Base-by-base conservation (phyloP, 2,797 vertebrate genomes). In the Enteromius anoplus region DNA sequence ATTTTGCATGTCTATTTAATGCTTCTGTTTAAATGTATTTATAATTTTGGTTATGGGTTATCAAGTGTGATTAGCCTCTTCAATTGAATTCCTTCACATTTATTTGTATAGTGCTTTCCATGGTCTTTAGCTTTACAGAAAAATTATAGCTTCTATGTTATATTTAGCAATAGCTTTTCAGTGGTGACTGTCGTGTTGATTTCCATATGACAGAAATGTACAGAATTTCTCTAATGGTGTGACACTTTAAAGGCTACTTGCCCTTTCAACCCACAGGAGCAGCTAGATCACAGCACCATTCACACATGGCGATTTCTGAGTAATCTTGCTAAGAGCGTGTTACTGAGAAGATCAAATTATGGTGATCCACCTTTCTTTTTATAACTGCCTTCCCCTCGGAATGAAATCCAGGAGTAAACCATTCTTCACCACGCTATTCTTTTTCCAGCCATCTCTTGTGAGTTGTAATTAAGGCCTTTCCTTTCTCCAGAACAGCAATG, bases 381-480 rank as follows among this genome's bases (percentile, higher is more conserved):
- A 83, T 85, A 75, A 85, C 69, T 49, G 15, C 21, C 12, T 51
- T 65, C 49, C 51, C 75, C 17, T 42, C 19, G 21, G 78, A 82
- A 75, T 37, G 4, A 17, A 75, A 75, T 80, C 34, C 10, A 23
- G 7, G 6, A 34, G 72, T 78, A n/a, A 64, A 32, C 60, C 14
- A 32, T 32, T 32, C 60, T 64, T 64, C 72, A 75, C 11, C 81
- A 77, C 11, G 10, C 66, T 71, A 79, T 64, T 65, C 34, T 47
- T 85, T 49, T 64, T 49, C 62, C 78, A 73, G 42, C 80, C 75
- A 49, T 84, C 80, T 87, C 73, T 83, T 14, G 55, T 73, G 71
- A 53, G 71, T 51, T 47, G 45, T 87, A 87, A 88, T 81, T 75
- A 75, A 37, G 19, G 69, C 82, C 75, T 78, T 87, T 85, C 66